Base-by-base conservation (phyloP, 2,113 vertebrate species). In the Heterotis niloticus region DNA sequence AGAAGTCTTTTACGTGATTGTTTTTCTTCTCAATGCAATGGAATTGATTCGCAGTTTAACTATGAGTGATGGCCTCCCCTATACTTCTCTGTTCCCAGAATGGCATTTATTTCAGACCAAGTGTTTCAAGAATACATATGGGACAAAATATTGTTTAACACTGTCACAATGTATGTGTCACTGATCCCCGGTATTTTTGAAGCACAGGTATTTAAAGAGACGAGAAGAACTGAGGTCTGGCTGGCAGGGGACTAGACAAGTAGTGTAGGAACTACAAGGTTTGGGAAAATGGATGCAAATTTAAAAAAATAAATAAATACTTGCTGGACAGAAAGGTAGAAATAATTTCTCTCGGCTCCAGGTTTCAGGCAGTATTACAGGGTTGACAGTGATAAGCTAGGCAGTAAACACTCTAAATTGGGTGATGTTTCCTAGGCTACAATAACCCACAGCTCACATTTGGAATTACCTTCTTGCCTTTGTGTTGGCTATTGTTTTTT, bases 381-480 rank as follows among this genome's bases (percentile, higher is more conserved):
- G 23, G 9, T 24, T 18, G 59, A 52, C 64, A 64, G 65, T n/a
- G 64, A 77, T 51, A 56, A 78, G 56, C 14, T 4, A 20, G 68
- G 67, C 26, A 29, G 24, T 65, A 64, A 81, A 77, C 44, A 69
- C 68, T 52, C 67, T 66, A 81, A 79, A 79, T 70, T 56, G 71
- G 68, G 74, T 64, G 70, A 60, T 75, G 60, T 23, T 78, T 72
- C 65, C 7, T 64, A 74, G 84, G 82, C 75, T 34, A 62, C 66
- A 44, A 24, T 78, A 81, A 78, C 69, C 76, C 74, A 57, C 51
- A 24, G 68, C 68, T 66, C 59, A 80, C 34, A 24, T 54, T 28
- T 18, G 78, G 29, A 79, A 81, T 82, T 77, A 78, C 80, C 77
- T 75, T 75, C 76, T 71, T 80, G 78, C 79, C 77, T 79, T 57